Base-by-base conservation (phyloP, 2,797 vertebrate genomes). In the Mormyrops boulengeri region DNA sequence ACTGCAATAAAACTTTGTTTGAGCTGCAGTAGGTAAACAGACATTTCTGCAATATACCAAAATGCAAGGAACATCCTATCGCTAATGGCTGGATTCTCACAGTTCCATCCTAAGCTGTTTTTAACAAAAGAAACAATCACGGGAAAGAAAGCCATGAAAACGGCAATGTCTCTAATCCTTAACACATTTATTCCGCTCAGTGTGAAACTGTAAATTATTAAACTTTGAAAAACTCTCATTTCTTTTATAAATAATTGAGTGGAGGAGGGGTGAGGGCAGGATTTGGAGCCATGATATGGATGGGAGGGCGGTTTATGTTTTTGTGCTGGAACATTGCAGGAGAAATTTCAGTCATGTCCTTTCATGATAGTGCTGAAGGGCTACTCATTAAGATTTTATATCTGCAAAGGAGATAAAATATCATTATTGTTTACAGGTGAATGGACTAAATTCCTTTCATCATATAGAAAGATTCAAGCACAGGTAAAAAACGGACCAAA, bases 221-320 rank as follows among this genome's bases (percentile, higher is more conserved):
- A 97, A 93, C 91, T 94, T 89, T 90, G 77, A 82, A 94, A 95
- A 97, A 96, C 93, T 94, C 94, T 94, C 95, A 95, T 96, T 97
- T 95, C 93, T 92, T 94, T 96, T 93, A 95, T 97, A 94, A 96
- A 97, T 97, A 96, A 97, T 97, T 96, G 92, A 97, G 88, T 93
- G 92, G 92, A 38, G 91, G 90, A 47, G 38, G 17, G 77, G 77
- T 47, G 77, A 82, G 38, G 77, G 69, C 69, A 47, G 41, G 77
- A 82, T 82, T 82, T 82, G 17, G 77, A 82, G 77, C 41, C 38
- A 82, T 44, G 77, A 82, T 82, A 82, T 47, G 69, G 69, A 12
- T 80, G 73, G 73, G 38, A n/a, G 77, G 77, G 77, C 17, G 73
- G 30, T 77, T 44, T 93, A 92, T 93, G 94, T 60, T 17, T 88